Evolutionary conservation across 2,888 invertebrate species (phyloP).

Genomic region (Euclidia mi): DNA sequence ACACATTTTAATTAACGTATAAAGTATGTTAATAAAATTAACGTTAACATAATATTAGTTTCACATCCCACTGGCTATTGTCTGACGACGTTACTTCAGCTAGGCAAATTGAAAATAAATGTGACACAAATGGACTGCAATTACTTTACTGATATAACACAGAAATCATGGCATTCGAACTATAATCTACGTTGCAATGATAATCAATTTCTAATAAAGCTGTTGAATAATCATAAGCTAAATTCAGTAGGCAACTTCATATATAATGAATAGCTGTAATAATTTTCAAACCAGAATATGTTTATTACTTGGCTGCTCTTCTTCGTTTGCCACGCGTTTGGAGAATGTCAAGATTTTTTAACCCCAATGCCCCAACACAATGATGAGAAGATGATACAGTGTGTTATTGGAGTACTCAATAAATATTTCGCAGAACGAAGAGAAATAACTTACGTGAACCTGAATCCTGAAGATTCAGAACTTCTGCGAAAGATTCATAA

Average conservation of each 20-base stretch:
- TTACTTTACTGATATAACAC: too few species aligned
- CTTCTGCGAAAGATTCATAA: constrained; percentile 31
- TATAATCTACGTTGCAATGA: too few species aligned
- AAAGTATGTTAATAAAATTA: too few species aligned
- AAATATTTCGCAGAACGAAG: constrained; percentile 28
- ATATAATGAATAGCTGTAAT: background rate
- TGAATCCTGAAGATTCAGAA: constrained; percentile 21
- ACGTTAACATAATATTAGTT: too few species aligned
- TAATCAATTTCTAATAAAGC: too few species aligned
- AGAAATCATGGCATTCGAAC: too few species aligned
- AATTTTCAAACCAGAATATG: constrained; percentile 33
- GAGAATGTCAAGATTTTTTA: background rate
- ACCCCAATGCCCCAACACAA: background rate
- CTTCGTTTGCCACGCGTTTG: constrained; percentile 13
- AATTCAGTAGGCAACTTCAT: background rate
- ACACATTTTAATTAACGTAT: too few species aligned
- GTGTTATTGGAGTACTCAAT: constrained; percentile 29
- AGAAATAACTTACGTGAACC: constrained; percentile 39
- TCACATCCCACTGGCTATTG: too few species aligned
- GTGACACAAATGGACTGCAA: too few species aligned
- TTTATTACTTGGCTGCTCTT: constrained; percentile 23
- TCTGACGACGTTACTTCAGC: too few species aligned
- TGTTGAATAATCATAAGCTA: background rate
- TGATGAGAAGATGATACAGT: constrained; percentile 8
- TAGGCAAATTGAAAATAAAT: too few species aligned